These are phyloP conservation scores for Sebastes jordani DNA, from an alignment of 2,797 vertebrate species.

Conservation along the genomic window DNA sequence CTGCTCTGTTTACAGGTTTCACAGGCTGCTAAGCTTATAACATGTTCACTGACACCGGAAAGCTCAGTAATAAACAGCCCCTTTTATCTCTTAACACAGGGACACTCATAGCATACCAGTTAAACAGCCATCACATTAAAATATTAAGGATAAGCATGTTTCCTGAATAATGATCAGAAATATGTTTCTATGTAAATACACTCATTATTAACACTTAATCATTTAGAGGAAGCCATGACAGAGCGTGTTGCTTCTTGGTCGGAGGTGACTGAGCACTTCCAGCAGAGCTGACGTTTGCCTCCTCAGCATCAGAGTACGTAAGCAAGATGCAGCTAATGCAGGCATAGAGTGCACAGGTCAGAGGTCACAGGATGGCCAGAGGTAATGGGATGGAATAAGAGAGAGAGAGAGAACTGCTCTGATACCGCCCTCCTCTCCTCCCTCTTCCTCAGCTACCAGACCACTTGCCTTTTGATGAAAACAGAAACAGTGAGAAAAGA, in stretches of 20 bases:
- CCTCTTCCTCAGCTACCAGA: background rate
- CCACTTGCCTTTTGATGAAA: conserved; percentile 2
- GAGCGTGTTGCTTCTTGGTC: background rate
- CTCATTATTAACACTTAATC: background rate
- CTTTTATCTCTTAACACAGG: background rate
- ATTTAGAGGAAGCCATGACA: conserved; percentile 12
- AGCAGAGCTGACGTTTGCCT: conserved; percentile 38
- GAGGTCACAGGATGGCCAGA: conserved; percentile 85
- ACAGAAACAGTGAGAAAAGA: background rate
- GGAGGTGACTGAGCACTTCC: conserved; percentile 29
- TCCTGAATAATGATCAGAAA: background rate
- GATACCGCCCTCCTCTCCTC: background rate
- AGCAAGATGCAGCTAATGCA: conserved; percentile 88
- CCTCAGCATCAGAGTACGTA: conserved; percentile 76
- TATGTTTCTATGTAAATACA: conserved; percentile 3
- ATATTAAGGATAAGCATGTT: background rate
- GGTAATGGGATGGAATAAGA: conserved; percentile 81
- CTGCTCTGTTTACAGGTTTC: background rate
- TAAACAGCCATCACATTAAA: background rate
- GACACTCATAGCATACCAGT: background rate
- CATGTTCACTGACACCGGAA: background rate
- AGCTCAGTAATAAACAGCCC: background rate
- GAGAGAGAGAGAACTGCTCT: background rate
- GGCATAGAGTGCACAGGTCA: conserved; percentile 86
- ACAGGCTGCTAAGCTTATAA: background rate